Conservation (phyloP, 1,140 invertebrate species). For the Drosophila mayri region DNA sequence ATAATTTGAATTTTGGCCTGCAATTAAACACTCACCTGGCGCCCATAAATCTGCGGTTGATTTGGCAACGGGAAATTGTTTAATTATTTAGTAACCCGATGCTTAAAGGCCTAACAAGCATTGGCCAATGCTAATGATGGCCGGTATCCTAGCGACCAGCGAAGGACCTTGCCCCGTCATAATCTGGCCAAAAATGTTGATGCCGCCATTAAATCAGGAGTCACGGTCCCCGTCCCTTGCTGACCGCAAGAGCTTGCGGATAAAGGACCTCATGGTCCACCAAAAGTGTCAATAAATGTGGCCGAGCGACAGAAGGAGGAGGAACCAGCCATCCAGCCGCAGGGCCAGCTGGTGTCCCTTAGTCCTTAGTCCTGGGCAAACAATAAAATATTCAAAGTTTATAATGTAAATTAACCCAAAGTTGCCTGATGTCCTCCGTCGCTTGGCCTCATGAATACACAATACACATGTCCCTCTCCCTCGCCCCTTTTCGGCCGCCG, state of each 20-base stretch:
- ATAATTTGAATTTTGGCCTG: background rate
- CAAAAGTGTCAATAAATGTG: conserved; percentile 57
- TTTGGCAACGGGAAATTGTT: conserved; percentile 63
- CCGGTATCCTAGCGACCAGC: conserved; percentile 20
- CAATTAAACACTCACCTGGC: conserved; percentile 15
- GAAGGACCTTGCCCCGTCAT: conserved; percentile 29
- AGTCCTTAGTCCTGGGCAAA: conserved; percentile 59
- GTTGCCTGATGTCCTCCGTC: conserved; percentile 56
- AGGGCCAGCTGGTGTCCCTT: conserved; percentile 66
- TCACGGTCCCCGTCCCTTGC: background rate
- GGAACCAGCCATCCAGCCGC: too few relatives aligned
- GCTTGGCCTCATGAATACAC: conserved; percentile 50
- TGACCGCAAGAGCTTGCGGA: conserved; percentile 19
- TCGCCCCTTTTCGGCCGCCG: background rate
- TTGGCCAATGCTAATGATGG: conserved; percentile 47
- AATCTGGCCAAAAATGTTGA: conserved; percentile 74
- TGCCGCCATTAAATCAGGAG: conserved; percentile 68
- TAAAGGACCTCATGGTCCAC: conserved; percentile 5
- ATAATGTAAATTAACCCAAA: conserved; percentile 83
- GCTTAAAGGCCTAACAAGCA: conserved; percentile 69
- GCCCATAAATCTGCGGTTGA: conserved; percentile 49
- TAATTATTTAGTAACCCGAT: conserved; percentile 77
- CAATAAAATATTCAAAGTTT: conserved; percentile 84
- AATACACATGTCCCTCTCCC: conserved; percentile 41
- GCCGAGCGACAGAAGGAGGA: background rate